Evolutionary conservation across 2,888 invertebrate species (phyloP).

Genomic region (Ormyrus rosae): DNA sequence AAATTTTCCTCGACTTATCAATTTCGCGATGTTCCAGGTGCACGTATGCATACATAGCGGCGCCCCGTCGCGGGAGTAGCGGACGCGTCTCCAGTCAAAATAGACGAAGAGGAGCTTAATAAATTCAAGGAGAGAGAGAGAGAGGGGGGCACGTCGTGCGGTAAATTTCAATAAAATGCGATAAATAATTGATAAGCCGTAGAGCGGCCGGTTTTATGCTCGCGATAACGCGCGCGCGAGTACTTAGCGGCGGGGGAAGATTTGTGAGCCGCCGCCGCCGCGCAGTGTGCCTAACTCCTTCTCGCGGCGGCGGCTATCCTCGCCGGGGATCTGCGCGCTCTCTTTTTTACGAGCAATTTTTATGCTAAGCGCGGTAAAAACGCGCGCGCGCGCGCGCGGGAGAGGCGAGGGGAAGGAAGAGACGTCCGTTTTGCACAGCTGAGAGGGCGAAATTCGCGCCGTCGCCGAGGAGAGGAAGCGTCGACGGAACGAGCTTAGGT

Average conservation of each 20-base stretch:
- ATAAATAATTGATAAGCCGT: constrained; percentile 46
- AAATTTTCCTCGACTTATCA: too few relatives aligned
- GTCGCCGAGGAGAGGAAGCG: too few relatives aligned
- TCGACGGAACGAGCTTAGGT: too few relatives aligned
- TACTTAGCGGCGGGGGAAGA: neutral
- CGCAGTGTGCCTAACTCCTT: neutral
- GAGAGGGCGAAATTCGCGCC: too few relatives aligned
- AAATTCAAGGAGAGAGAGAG: neutral
- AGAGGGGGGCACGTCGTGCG: neutral
- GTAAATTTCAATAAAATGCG: constrained; percentile 28
- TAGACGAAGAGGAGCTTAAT: neutral
- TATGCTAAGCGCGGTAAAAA: constrained; percentile 8
- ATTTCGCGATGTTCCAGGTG: too few relatives aligned
- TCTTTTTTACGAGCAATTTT: constrained; percentile 26
- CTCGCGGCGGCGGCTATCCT: constrained; percentile 6
- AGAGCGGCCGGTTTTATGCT: neutral
- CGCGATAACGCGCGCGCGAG: neutral
- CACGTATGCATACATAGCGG: too few relatives aligned
- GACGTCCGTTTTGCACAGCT: neutral
- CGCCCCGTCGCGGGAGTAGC: too few relatives aligned
- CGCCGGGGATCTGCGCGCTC: neutral
- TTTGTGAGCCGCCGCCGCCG: neutral
- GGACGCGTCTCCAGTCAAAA: too few relatives aligned
- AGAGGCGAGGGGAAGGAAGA: neutral
- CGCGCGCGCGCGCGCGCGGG: neutral